Evolutionary conservation across 2,797 vertebrate genomes (phyloP).

Genomic region (Psittacula derbiana): DNA sequence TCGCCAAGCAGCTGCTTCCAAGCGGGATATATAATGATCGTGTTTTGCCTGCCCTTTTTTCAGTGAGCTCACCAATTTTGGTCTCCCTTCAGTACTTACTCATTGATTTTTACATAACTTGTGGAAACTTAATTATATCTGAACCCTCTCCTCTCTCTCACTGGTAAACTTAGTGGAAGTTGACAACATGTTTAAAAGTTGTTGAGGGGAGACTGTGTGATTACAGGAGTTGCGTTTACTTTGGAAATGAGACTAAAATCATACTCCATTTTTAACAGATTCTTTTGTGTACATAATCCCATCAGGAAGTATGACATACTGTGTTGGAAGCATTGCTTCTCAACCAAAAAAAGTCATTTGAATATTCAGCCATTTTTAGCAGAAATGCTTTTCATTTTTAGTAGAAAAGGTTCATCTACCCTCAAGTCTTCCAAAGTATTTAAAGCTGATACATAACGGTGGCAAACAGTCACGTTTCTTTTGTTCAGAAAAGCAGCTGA

Average conservation of each 20-base stretch:
- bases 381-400: slow-evolving; percentile 13
- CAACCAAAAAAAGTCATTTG: neutral
- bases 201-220: slow-evolving; percentile 34
- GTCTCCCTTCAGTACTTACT: slow-evolving; percentile 7
- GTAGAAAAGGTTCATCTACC: neutral
- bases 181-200: slow-evolving; percentile 24
- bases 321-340: neutral
- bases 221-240: slow-evolving; percentile 19
- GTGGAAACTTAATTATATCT: slow-evolving; percentile 43
- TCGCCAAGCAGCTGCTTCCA: slow-evolving; percentile 12
- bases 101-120: slow-evolving; percentile 53
- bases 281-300: neutral
- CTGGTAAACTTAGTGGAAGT: slow-evolving; percentile 16
- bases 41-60: neutral
- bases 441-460: neutral
- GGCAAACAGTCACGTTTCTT: slow-evolving; percentile 15
- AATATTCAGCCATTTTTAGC: slow-evolving; percentile 16
- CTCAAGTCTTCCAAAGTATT: neutral
- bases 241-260: slow-evolving; percentile 39
- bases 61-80: slow-evolving; percentile 31
- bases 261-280: slow-evolving; percentile 6
- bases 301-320: slow-evolving; percentile 27
- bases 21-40: neutral
- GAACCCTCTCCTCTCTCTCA: neutral
- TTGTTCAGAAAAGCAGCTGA: slow-evolving; percentile 39